Evolutionary conservation across 2,797 vertebrate genomes (phyloP).

Genomic region (Myiothlypis chrysogaster): DNA sequence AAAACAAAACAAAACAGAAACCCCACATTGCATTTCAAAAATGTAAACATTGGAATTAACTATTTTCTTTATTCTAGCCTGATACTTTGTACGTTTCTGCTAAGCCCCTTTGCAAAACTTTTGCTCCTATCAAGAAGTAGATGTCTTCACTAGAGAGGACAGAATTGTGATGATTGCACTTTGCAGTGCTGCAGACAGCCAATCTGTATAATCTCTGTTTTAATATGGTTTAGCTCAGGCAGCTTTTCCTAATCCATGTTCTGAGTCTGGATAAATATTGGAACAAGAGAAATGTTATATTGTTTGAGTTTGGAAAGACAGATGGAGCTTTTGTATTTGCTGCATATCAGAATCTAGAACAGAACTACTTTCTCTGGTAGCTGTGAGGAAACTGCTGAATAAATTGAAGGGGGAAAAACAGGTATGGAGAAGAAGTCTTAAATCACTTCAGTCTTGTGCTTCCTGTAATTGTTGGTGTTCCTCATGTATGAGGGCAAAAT

Average conservation of each 20-base stretch:
- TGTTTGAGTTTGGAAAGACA: neutral
- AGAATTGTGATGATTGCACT: neutral
- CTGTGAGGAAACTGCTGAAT: neutral
- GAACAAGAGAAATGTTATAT: neutral
- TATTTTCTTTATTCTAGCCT: neutral
- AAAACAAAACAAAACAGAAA: neutral
- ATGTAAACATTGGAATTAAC: accelerated
- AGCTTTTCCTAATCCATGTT: neutral
- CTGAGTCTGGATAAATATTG: neutral
- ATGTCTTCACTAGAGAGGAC: neutral
- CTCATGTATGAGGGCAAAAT: neutral
- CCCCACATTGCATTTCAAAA: neutral
- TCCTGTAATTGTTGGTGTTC: neutral
- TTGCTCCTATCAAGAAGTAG: neutral
- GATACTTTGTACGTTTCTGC: neutral
- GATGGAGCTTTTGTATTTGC: neutral
- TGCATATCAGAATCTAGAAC: neutral
- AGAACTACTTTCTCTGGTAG: neutral
- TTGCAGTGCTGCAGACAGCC: neutral
- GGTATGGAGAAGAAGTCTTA: neutral
- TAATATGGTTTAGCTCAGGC: neutral
- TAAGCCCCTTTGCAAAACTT: neutral
- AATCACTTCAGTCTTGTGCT: neutral
- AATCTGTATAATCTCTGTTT: neutral
- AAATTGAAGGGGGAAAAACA: neutral